Conservation (phyloP, 2,113 vertebrate species). For the Donacobius atricapilla region DNA sequence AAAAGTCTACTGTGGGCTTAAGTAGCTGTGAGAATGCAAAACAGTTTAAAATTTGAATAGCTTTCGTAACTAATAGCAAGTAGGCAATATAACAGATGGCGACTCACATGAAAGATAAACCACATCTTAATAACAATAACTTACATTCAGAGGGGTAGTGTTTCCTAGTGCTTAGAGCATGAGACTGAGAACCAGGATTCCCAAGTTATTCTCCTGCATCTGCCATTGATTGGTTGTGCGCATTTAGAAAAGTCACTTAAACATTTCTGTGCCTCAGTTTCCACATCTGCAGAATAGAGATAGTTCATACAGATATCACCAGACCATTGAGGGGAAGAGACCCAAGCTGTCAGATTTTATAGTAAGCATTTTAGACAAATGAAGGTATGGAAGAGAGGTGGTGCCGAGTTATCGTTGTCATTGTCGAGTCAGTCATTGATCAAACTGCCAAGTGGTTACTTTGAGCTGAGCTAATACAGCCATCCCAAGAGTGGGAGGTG, state of each 20-base stretch:
- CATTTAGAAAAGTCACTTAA: not conserved
- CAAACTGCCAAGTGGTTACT: not conserved
- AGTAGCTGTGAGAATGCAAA: conserved; percentile 51
- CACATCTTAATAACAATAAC: conserved; percentile 47
- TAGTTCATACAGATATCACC: not conserved
- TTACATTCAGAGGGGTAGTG: not conserved
- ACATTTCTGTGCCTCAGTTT: conserved; percentile 10
- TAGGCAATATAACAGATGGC: conserved; percentile 48
- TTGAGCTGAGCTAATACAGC: not conserved
- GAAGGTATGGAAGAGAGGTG: not conserved
- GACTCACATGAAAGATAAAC: conserved; percentile 29
- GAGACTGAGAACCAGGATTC: not conserved
- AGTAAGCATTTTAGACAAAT: not conserved
- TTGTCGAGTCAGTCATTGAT: not conserved
- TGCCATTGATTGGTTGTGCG: not conserved
- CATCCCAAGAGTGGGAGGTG: not conserved
- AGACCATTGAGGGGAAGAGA: not conserved
- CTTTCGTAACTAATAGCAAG: conserved; percentile 54
- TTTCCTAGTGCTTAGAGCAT: not conserved
- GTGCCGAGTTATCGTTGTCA: not conserved
- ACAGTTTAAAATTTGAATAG: conserved; percentile 58
- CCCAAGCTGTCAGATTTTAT: not conserved
- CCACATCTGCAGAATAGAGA: not conserved
- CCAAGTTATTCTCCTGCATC: not conserved
- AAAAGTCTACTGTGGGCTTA: conserved; percentile 54